Evolutionary conservation across 2,797 vertebrate species (phyloP), one percentile per base, ranked within the genome.

Genomic region (Pagetopsis macropterus): DNA sequence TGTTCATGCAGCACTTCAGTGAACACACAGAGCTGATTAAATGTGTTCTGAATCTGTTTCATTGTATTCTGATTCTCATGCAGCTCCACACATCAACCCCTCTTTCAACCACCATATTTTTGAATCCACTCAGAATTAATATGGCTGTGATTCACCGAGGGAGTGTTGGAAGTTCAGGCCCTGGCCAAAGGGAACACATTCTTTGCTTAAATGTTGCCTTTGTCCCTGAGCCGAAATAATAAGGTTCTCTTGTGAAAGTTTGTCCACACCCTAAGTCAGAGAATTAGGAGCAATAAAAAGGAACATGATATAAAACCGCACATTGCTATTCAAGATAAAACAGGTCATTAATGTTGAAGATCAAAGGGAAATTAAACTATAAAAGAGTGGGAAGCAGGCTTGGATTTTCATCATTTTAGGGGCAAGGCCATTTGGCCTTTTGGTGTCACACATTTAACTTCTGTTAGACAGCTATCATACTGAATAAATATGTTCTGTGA

Each of bases 131-230:
- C 21, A 6, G 23, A 27, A 27, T 27, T 5, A 27, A 27, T 27
- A 27, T 27, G 27, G 14, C 51, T 52, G 51, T 52, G 78, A 68
- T 23, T 59, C 58, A 69, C 16, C 12, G 50, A 72, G 72, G 76
- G 81, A 61, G 80, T 72, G 68, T 69, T 44, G 2, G 33, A 37
- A 44, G 65, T 70, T 69, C 69, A 72, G 54, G 64, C 52, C 68
- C 63, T 21, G 68, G 78, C 72, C 58, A 51, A 19, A 43, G 45
- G 44, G 64, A 67, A 56, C 14, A 1, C 14, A 72, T 60, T 9
- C 44, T n/a, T 61, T 49, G 60, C 14, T 40, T 5, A 1, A 55
- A 17, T 48, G 52, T 41, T 48, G 27, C 49, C 15, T 65, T 76
- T 56, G 23, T 61, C 17, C 31, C 8, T 13, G 8, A 45, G n/a